Percentiles rank a stretch among this genome's conserved stretches.
These are phyloP conservation scores for Blastobasis lacticolella DNA, from an alignment of 2,888 invertebrate genomes.

Conservation along the genomic window DNA sequence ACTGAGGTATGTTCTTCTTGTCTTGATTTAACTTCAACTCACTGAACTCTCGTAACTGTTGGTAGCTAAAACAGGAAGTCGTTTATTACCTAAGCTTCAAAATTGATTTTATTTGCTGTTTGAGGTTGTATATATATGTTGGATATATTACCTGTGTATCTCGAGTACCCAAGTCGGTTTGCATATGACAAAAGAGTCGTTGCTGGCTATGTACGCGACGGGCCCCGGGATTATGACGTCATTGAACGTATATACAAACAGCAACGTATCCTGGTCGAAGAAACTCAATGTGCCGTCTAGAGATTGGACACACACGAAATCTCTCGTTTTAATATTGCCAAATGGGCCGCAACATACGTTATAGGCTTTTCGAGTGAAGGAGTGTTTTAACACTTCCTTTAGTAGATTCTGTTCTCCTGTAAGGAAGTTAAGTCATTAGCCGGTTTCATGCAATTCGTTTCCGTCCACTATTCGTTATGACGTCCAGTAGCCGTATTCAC, in stretches of 20 bases:
- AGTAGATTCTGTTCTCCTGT: conserved; percentile 81
- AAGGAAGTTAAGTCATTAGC: conserved; percentile 17
- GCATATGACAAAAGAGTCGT: conserved; percentile 89
- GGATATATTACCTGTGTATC: conserved; percentile 93
- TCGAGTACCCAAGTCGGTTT: conserved; percentile 89
- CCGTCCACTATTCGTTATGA: too few species aligned
- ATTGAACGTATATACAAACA: conserved; percentile 87
- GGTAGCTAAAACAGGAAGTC: conserved; percentile 74
- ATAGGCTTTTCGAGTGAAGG: conserved; percentile 83
- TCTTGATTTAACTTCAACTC: conserved; percentile 73
- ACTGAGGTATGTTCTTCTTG: conserved; percentile 81
- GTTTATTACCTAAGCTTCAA: too few species aligned
- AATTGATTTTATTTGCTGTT: too few species aligned
- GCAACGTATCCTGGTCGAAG: conserved; percentile 93
- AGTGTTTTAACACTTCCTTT: conserved; percentile 85
- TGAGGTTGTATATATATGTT: too few species aligned
- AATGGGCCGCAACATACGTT: conserved; percentile 89
- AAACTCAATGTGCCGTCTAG: conserved; percentile 92
- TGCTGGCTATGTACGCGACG: conserved; percentile 84
- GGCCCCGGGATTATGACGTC: conserved; percentile 89
- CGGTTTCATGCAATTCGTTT: too few species aligned
- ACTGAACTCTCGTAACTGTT: conserved; percentile 82
- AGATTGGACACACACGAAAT: conserved; percentile 93
- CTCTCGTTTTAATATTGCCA: conserved; percentile 86
- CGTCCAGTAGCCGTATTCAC: too few species aligned